These are phyloP conservation scores for Globicephala melas DNA, from an alignment of 2,113 vertebrate species.

Conservation along the genomic window DNA sequence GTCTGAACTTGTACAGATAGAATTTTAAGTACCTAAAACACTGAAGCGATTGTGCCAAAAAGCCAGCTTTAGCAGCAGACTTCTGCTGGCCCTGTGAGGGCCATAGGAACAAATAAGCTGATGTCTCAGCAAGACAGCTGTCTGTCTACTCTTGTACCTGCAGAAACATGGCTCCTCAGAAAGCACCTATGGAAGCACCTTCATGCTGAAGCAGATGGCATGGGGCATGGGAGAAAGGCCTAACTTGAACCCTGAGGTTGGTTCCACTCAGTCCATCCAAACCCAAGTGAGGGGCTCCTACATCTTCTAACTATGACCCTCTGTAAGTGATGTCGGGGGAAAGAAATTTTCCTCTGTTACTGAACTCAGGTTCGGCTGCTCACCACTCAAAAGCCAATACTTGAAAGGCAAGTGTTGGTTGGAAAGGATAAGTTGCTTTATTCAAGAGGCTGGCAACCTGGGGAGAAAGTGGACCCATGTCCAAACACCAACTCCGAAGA, in stretches of 20 bases:
- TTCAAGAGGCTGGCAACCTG: background rate
- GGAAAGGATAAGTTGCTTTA: background rate
- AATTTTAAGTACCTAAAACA: constrained; percentile 49
- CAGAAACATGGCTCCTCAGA: background rate
- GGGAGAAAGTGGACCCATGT: background rate
- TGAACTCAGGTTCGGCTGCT: background rate
- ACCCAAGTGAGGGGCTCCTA: background rate
- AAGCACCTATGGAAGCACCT: background rate
- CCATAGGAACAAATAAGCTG: fast-evolving
- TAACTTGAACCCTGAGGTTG: background rate
- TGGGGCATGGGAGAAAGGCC: background rate
- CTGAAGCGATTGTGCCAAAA: background rate
- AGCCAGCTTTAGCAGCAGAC: background rate
- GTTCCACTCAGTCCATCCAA: background rate
- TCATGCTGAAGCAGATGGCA: background rate
- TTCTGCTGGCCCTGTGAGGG: background rate
- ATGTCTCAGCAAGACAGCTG: background rate
- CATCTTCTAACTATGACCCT: background rate
- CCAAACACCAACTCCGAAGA: background rate
- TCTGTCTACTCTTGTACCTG: background rate
- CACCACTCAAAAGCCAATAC: background rate
- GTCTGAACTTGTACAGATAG: constrained; percentile 50
- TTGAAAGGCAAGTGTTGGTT: background rate
- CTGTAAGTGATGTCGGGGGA: no score
- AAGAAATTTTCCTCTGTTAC: background rate